Percentiles rank a stretch among this genome's conserved stretches.
Conservation (phyloP, 2,113 vertebrate species). For the Arothron firmamentum region DNA sequence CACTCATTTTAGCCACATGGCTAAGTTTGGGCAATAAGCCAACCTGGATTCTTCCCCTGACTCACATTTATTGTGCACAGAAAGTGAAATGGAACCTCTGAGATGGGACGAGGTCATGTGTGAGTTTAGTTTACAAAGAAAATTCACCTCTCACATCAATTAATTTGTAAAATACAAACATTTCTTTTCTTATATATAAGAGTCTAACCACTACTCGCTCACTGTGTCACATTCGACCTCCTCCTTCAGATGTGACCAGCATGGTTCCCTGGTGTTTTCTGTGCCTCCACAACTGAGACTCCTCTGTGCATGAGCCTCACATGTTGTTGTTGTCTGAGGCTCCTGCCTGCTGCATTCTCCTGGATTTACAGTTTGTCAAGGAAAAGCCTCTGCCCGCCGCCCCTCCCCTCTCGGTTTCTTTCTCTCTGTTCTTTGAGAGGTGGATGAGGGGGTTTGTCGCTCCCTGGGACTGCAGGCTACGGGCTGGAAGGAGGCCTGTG, state of each 20-base stretch:
- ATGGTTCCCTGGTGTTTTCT: constrained; percentile 9
- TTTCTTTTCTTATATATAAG: too few relatives aligned
- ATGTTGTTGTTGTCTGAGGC: constrained; percentile 18
- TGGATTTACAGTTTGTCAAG: constrained; percentile 53
- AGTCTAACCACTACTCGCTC: not conserved
- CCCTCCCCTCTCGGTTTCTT: not conserved
- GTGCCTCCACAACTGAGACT: constrained; percentile 4
- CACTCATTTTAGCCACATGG: not conserved
- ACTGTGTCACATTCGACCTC: not conserved
- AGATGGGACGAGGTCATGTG: not conserved
- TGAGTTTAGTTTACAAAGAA: not conserved
- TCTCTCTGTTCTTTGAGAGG: constrained; percentile 1
- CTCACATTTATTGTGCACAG: constrained; percentile 6
- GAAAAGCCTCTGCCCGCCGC: constrained; percentile 1
- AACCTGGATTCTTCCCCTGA: constrained; percentile 10
- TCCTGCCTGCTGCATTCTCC: constrained; percentile 12
- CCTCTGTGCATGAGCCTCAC: constrained; percentile 13
- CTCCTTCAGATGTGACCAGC: not conserved
- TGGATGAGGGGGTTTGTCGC: constrained; percentile 1
- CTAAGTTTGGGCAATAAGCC: constrained; percentile 44
- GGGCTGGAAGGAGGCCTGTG: constrained; percentile 31
- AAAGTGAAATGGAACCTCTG: not conserved
- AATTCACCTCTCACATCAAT: too few relatives aligned
- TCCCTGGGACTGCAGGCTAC: constrained; percentile 8
- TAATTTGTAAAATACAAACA: too few relatives aligned